Evolutionary conservation across 2,888 invertebrate genomes (phyloP).

Genomic region (Horisme vitalbata): DNA sequence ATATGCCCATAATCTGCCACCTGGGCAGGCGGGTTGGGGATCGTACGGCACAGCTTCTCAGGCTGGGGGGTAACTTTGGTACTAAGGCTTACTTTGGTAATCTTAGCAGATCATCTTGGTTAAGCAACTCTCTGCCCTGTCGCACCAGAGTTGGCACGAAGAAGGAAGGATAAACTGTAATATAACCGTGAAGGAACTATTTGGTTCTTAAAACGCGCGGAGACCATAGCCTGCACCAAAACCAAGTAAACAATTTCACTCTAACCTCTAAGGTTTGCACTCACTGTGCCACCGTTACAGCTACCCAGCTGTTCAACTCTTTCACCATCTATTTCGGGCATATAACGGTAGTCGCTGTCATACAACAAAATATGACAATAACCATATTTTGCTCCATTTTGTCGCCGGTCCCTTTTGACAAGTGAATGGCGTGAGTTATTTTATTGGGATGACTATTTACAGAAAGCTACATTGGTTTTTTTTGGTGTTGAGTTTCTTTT

Average conservation of each 20-base stretch:
- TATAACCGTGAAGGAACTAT: too few relatives aligned
- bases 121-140: too few relatives aligned
- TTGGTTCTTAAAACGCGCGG: too few relatives aligned
- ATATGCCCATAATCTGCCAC: too few relatives aligned
- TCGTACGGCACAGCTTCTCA: too few relatives aligned
- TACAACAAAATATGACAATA: conserved; percentile 65
- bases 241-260: background rate
- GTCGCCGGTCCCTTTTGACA: conserved; percentile 43
- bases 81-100: too few relatives aligned
- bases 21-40: too few relatives aligned
- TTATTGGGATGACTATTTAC: conserved; percentile 50
- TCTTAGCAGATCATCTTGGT: too few relatives aligned
- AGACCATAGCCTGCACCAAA: too few relatives aligned
- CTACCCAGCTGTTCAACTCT: conserved; percentile 45
- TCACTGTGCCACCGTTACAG: conserved; percentile 23
- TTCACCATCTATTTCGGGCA: conserved; percentile 45
- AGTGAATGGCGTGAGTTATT: conserved; percentile 50
- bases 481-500: conserved; percentile 27
- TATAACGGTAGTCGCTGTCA: conserved; percentile 54
- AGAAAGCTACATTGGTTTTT: conserved; percentile 26
- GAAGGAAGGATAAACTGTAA: too few relatives aligned
- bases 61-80: too few relatives aligned
- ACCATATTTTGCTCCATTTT: conserved; percentile 58
- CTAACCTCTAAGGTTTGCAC: conserved; percentile 20
- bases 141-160: too few relatives aligned